Evolutionary conservation across 2,113 vertebrate species (phyloP).

Genomic region (Ursus arctos): DNA sequence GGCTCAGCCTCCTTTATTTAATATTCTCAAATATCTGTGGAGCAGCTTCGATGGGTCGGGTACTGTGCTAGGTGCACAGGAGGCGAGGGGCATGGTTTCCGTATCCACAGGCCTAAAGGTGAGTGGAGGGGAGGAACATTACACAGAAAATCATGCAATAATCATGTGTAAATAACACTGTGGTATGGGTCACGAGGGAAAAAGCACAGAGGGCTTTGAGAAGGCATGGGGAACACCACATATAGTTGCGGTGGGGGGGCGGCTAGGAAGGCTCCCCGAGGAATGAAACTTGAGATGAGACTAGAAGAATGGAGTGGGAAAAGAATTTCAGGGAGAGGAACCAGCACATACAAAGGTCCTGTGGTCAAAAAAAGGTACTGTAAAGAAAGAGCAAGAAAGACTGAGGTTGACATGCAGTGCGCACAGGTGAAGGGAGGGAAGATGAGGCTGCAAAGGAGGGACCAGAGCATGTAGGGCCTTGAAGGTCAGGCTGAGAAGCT

Average conservation of each 20-base stretch:
- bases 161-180: background rate
- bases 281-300: background rate
- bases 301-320: background rate
- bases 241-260: background rate
- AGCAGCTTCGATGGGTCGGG: accelerated
- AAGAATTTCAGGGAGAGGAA: background rate
- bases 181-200: background rate
- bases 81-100: background rate
- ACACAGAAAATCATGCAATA: background rate
- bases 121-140: background rate
- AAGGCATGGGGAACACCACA: background rate
- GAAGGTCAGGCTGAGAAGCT: background rate
- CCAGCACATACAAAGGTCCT: background rate
- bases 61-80: background rate
- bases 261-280: background rate
- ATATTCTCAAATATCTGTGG: background rate
- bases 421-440: background rate
- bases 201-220: background rate
- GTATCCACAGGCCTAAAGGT: background rate
- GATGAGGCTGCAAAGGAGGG: background rate
- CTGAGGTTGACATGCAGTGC: background rate
- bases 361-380: background rate
- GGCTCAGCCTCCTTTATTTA: background rate
- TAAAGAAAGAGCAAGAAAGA: background rate
- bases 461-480: background rate